A percentile compares a stretch with the other conserved stretches of the same genome.
Conservation (phyloP, 2,113 vertebrate species). For the Otis tarda region DNA sequence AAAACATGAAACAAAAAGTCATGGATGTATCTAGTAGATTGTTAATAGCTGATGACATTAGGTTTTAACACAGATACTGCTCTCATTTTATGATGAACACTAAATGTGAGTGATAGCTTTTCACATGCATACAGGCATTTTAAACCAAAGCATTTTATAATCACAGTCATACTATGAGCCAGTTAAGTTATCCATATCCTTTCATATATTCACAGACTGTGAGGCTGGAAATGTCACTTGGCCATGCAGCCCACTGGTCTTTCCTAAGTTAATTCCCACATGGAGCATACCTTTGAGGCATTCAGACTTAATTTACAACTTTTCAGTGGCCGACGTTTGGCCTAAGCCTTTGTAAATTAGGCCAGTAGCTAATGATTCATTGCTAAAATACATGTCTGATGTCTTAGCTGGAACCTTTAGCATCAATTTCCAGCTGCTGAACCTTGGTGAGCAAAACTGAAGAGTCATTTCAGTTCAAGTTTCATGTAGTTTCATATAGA, state of each 20-base stretch:
- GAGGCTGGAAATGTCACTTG: background rate
- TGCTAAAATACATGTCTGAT: background rate
- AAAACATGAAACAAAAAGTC: background rate
- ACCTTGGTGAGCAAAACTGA: background rate
- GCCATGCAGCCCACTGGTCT: background rate
- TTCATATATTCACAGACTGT: background rate
- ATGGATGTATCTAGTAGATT: background rate
- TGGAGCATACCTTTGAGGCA: background rate
- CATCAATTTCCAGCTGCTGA: background rate
- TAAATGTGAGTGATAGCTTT: background rate
- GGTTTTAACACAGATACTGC: background rate
- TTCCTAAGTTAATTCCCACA: background rate
- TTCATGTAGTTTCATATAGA: background rate
- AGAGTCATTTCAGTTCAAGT: background rate
- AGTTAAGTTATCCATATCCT: background rate
- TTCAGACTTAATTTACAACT: background rate
- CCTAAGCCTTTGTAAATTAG: background rate
- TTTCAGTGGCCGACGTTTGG: background rate
- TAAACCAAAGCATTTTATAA: background rate
- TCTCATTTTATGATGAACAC: background rate
- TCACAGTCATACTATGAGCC: rapidly evolving
- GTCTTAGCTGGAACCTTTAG: background rate
- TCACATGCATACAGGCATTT: background rate
- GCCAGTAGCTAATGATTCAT: background rate
- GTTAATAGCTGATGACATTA: background rate